These are phyloP conservation scores for Benitochromis conjunctus DNA, from an alignment of 2,113 vertebrate genomes.

Conservation along the genomic window DNA sequence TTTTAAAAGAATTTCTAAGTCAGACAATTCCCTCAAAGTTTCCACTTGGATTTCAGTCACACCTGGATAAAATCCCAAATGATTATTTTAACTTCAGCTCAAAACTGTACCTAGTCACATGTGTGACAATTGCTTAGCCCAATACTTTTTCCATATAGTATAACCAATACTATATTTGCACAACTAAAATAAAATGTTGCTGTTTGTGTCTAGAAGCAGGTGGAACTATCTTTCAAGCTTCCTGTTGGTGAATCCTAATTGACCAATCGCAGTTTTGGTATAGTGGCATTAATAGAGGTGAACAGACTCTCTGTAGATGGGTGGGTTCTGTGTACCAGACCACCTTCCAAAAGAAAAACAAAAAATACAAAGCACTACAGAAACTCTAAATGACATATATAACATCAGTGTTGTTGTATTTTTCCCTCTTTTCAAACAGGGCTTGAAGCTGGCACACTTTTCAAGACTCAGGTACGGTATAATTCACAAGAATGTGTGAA, in stretches of 20 bases:
- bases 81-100: background rate
- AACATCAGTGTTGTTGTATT: background rate
- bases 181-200: background rate
- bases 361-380: background rate
- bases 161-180: background rate
- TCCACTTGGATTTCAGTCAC: background rate
- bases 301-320: background rate
- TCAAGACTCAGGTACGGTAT: background rate
- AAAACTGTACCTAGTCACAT: background rate
- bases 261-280: background rate
- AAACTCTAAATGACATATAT: background rate
- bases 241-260: background rate
- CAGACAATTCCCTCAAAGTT: background rate
- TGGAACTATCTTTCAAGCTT: background rate
- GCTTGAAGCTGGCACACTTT: background rate
- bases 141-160: background rate
- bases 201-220: background rate
- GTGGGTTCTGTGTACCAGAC: background rate
- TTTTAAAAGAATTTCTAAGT: no score
- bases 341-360: background rate
- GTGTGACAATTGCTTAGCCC: background rate
- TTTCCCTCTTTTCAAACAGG: background rate
- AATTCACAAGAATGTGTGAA: conserved; percentile 20
- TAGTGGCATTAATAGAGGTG: background rate
- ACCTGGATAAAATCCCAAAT: background rate